A percentile compares a stretch with the other conserved stretches of the same genome.
These are phyloP conservation scores for Ctena decussata DNA, from an alignment of 2,888 invertebrate genomes.

Conservation along the genomic window DNA sequence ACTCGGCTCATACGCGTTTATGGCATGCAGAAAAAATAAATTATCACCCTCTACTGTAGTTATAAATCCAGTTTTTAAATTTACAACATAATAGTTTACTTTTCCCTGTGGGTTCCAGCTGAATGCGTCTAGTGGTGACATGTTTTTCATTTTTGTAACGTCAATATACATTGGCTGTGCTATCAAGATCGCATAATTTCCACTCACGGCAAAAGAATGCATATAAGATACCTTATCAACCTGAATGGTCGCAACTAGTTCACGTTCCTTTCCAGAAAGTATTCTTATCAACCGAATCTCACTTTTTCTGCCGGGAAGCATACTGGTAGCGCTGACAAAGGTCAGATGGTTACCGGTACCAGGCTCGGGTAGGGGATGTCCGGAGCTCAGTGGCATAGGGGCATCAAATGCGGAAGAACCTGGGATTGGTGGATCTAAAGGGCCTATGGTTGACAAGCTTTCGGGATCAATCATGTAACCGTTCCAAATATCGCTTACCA, in stretches of 20 bases:
- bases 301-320: slow-evolving; percentile 67
- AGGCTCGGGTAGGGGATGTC: slow-evolving; percentile 82
- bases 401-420: slow-evolving; percentile 15
- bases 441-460: slow-evolving; percentile 65
- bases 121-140: slow-evolving; percentile 73
- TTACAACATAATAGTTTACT: slow-evolving; percentile 71
- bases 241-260: slow-evolving; percentile 71
- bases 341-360: slow-evolving; percentile 73
- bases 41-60: slow-evolving; percentile 64
- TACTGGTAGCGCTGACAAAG: slow-evolving; percentile 73
- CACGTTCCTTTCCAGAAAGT: slow-evolving; percentile 66
- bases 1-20: slow-evolving; percentile 79
- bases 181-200: slow-evolving; percentile 76
- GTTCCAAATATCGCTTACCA: slow-evolving; percentile 70
- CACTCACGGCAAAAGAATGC: slow-evolving; percentile 81
- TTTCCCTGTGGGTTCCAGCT: slow-evolving; percentile 72
- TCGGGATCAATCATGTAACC: slow-evolving; percentile 66
- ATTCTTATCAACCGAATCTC: slow-evolving; percentile 75
- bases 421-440: slow-evolving; percentile 48
- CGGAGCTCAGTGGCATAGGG: slow-evolving; percentile 50
- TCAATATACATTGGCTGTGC: slow-evolving; percentile 77
- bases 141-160: slow-evolving; percentile 62
- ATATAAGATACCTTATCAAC: slow-evolving; percentile 78
- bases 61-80: slow-evolving; percentile 72
- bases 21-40: slow-evolving; percentile 78